phyloP scores from a whole-genome alignment of 2,888 invertebrate genomes.

The Polietes domitor region DNA sequence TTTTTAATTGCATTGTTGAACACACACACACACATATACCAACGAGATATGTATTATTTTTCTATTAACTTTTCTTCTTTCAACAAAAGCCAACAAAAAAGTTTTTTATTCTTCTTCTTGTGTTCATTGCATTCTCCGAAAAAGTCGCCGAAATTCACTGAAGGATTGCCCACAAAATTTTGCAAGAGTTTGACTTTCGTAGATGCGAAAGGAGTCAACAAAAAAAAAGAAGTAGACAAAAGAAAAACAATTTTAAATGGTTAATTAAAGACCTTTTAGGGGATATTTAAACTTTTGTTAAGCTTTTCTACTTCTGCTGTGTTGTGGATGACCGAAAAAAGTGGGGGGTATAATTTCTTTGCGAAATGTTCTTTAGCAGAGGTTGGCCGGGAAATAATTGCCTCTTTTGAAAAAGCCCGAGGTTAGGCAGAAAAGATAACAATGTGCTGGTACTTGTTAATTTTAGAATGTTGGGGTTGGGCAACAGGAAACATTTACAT shows the following conservation, averaged over 20 bases:
- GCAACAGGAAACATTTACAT: too few relatives aligned
- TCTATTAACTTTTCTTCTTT: conserved; percentile 30
- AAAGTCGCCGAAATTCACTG: background rate
- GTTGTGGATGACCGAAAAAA: background rate
- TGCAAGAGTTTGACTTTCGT: background rate
- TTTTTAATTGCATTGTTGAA: conserved; percentile 61
- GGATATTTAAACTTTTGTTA: conserved; percentile 26
- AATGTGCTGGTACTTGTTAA: too few relatives aligned
- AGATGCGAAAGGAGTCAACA: background rate
- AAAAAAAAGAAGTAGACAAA: background rate
- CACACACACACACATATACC: too few relatives aligned
- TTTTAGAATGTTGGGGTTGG: too few relatives aligned
- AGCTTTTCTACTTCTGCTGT: background rate
- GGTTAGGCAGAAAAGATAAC: background rate
- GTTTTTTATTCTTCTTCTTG: background rate
- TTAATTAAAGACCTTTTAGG: conserved; percentile 31
- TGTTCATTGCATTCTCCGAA: too few relatives aligned
- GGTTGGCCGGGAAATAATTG: background rate
- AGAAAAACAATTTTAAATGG: conserved; percentile 17
- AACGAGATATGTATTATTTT: conserved; percentile 33
- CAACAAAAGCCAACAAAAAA: conserved; percentile 7
- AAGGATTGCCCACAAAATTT: background rate
- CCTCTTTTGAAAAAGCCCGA: background rate
- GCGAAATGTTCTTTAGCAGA: background rate
- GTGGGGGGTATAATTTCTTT: background rate